Percentiles rank a stretch among this genome's conserved stretches.
Evolutionary conservation across 2,888 invertebrate genomes (phyloP).

Genomic region (Ecdyonurus torrentis): DNA sequence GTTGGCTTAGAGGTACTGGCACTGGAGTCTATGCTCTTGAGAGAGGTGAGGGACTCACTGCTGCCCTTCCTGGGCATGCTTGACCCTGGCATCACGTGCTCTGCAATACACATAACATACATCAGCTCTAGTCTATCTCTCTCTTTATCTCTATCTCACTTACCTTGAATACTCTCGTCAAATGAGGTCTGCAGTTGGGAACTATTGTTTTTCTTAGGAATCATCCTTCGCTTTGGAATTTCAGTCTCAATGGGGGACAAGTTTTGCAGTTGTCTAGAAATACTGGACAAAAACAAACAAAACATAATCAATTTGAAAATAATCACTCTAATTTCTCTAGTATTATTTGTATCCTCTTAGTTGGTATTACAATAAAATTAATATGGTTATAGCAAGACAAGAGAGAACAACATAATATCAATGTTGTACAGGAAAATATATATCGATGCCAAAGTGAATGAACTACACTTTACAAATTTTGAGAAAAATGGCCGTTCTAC

Average conservation of each 20-base stretch:
- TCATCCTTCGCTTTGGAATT: background rate
- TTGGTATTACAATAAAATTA: too few species aligned
- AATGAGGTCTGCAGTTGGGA: background rate
- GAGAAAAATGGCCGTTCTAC: too few species aligned
- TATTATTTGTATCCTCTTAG: too few species aligned
- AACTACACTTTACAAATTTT: too few species aligned
- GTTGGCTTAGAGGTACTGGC: slow-evolving; percentile 19
- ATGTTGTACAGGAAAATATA: too few species aligned
- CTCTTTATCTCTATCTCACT: background rate
- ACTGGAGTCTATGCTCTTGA: slow-evolving; percentile 20
- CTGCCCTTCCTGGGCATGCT: slow-evolving; percentile 31
- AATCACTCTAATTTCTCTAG: too few species aligned
- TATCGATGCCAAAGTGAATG: too few species aligned
- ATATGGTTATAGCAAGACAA: too few species aligned
- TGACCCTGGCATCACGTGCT: background rate
- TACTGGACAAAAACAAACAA: background rate
- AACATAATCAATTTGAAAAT: too few species aligned
- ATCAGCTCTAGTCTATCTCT: background rate
- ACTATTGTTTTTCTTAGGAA: background rate
- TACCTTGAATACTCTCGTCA: background rate
- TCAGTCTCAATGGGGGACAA: background rate
- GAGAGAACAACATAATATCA: too few species aligned
- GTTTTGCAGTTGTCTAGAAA: background rate
- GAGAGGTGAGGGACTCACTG: slow-evolving; percentile 33
- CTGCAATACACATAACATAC: background rate